These are phyloP conservation scores for Gambusia holbrooki DNA, from an alignment of 2,113 vertebrate species.

Conservation along the genomic window DNA sequence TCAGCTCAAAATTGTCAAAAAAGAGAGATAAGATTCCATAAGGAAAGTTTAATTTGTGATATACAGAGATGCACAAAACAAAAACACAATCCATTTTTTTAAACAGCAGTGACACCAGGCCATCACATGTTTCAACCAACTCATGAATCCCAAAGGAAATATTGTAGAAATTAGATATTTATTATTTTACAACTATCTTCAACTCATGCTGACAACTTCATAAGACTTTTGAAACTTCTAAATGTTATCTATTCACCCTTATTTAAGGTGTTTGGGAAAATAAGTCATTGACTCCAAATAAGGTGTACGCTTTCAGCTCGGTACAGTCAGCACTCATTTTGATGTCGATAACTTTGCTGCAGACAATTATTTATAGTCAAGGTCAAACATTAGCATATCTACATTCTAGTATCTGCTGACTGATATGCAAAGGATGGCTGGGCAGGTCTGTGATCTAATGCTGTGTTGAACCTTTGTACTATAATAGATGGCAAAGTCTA, in stretches of 20 bases:
- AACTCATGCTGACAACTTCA: neutral
- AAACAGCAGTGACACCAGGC: too few relatives aligned
- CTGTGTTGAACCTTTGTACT: neutral
- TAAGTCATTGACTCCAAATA: neutral
- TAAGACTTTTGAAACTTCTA: too few relatives aligned
- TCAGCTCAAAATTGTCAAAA: too few relatives aligned
- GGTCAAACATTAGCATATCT: neutral
- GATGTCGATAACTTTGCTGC: neutral
- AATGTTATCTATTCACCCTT: too few relatives aligned
- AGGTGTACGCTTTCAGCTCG: neutral
- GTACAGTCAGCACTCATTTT: neutral
- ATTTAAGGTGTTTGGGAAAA: too few relatives aligned
- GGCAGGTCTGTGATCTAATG: neutral
- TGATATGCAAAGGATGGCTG: conserved; percentile 7
- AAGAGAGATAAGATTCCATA: too few relatives aligned
- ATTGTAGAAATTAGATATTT: too few relatives aligned
- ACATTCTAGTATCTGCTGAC: conserved; percentile 10
- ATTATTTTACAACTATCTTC: neutral
- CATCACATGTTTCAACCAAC: too few relatives aligned
- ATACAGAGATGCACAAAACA: too few relatives aligned
- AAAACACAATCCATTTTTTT: too few relatives aligned
- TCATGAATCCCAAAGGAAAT: too few relatives aligned
- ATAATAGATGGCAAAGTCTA: neutral
- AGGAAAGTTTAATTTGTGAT: too few relatives aligned
- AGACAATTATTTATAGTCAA: neutral